Evolutionary conservation across 2,113 vertebrate species (phyloP).

Genomic region (Apodemus speciosus): DNA sequence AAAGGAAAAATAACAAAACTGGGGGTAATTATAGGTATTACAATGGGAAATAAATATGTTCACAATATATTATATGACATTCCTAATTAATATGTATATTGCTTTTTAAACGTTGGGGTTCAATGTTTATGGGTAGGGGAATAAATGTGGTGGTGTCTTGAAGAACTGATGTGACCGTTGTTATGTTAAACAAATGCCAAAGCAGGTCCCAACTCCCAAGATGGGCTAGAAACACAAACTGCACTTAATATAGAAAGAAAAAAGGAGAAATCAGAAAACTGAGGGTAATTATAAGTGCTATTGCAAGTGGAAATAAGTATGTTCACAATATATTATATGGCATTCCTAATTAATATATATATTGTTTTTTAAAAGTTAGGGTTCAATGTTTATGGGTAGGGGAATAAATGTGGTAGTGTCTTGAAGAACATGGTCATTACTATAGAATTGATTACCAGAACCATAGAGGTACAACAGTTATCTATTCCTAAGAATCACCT

Average conservation of each 20-base stretch:
- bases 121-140: fast-evolving
- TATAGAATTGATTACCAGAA: neutral
- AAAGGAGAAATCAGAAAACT: neutral
- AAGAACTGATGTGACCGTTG: no score
- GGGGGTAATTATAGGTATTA: neutral
- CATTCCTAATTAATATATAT: neutral
- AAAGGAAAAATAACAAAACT: neutral
- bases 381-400: neutral
- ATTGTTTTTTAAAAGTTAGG: neutral
- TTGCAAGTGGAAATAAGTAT: neutral
- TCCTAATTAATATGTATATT: neutral
- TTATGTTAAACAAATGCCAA: no score
- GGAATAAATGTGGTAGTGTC: fast-evolving
- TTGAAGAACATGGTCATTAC: neutral
- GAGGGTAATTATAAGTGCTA: neutral
- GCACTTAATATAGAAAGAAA: neutral
- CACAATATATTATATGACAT: neutral
- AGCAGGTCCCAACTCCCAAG: no score
- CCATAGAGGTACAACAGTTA: neutral
- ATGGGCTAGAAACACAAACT: neutral
- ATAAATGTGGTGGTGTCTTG: neutral
- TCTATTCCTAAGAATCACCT: neutral
- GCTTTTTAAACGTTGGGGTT: neutral
- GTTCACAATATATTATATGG: neutral
- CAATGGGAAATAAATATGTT: neutral